A percentile compares a stretch with the other conserved stretches of the same genome.
phyloP scores from a whole-genome alignment of 2,113 vertebrate genomes.

The Dryoscopus gambensis region DNA sequence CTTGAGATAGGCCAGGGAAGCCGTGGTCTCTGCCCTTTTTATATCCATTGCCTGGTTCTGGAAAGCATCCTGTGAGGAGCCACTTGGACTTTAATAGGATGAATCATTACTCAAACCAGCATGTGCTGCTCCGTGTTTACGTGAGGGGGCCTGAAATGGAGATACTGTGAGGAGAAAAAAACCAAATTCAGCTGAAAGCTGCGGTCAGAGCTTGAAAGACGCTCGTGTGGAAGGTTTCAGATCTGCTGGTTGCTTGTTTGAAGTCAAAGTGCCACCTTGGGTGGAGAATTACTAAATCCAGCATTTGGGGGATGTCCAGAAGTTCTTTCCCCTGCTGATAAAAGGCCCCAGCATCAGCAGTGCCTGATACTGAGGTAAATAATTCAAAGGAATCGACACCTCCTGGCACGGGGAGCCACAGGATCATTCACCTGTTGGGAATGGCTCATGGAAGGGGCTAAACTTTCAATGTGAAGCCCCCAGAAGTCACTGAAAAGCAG shows the following conservation, averaged over 20 bases:
- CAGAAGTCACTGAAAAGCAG: neutral
- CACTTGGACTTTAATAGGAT: constrained; percentile 58
- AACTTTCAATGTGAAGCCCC: neutral
- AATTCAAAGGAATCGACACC: neutral
- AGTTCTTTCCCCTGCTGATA: neutral
- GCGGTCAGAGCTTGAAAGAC: neutral
- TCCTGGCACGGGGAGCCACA: neutral
- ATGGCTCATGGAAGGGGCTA: neutral
- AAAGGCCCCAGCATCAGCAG: neutral
- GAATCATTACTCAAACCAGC: constrained; percentile 33
- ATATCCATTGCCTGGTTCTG: constrained; percentile 57
- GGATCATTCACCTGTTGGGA: neutral
- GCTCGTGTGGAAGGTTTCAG: neutral
- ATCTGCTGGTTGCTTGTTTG: neutral
- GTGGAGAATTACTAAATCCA: neutral
- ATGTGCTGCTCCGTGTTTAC: constrained; percentile 46
- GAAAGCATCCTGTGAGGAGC: constrained; percentile 52
- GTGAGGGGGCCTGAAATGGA: constrained; percentile 2
- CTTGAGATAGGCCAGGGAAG: constrained; percentile 49
- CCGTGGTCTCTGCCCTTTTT: constrained; percentile 51
- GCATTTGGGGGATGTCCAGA: neutral
- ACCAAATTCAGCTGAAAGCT: neutral
- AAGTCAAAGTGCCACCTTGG: neutral
- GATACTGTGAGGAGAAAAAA: neutral
- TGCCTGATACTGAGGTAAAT: neutral